Evolutionary conservation across 2,797 vertebrate genomes (phyloP).

Genomic region (Remorina albescens): DNA sequence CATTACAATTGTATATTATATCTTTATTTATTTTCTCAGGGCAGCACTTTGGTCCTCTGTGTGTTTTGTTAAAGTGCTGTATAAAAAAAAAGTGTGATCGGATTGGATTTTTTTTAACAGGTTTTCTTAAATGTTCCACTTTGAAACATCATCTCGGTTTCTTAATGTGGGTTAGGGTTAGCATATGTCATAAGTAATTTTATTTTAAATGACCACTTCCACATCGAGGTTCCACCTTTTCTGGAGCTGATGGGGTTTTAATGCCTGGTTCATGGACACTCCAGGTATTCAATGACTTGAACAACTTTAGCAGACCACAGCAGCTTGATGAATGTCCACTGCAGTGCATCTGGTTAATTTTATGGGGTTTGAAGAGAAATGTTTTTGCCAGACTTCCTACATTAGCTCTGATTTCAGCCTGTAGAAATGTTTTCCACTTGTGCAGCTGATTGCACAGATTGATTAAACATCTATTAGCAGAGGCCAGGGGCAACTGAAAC

Average conservation of each 20-base stretch:
- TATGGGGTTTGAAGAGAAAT: background rate
- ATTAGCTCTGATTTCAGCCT: slow-evolving; percentile 17
- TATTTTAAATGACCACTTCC: background rate
- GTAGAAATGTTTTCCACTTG: slow-evolving; percentile 16
- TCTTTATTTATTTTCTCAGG: too few relatives aligned
- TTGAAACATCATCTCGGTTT: background rate
- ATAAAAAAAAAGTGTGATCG: too few relatives aligned
- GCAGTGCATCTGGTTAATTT: slow-evolving; percentile 25
- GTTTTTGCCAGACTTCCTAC: background rate
- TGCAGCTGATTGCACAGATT: slow-evolving; percentile 3
- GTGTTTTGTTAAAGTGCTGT: too few relatives aligned
- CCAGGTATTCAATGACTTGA: slow-evolving; percentile 4
- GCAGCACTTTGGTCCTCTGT: too few relatives aligned
- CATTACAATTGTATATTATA: too few relatives aligned
- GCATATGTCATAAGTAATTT: background rate
- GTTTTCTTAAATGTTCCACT: slow-evolving; percentile 3
- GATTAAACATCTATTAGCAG: background rate
- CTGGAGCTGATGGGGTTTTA: background rate
- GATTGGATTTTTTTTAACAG: too few relatives aligned
- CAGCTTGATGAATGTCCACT: background rate
- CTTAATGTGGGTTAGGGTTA: too few relatives aligned
- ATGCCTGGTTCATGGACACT: slow-evolving; percentile 8
- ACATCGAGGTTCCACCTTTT: background rate
- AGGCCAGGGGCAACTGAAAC: too few relatives aligned
- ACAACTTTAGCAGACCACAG: background rate